A percentile compares a stretch with the other conserved stretches of the same genome.
phyloP scores from a whole-genome alignment of 2,888 invertebrate species.

The Dryobotodes eremita region DNA sequence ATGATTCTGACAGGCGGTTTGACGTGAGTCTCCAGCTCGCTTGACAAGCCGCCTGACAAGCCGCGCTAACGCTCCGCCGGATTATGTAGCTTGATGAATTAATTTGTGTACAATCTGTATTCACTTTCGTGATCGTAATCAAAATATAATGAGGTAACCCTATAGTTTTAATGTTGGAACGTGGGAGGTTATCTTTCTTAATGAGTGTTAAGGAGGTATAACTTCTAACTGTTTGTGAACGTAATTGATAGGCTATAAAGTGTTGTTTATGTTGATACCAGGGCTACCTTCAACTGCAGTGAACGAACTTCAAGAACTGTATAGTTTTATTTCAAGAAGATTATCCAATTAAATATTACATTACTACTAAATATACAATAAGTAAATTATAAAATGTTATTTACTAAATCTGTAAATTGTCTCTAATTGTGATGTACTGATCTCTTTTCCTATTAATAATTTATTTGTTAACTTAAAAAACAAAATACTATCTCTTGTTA shows the following conservation, averaged over 20 bases:
- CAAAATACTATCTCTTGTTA: too few species aligned
- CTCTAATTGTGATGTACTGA: too few species aligned
- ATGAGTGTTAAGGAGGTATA: slow-evolving; percentile 54
- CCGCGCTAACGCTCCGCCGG: slow-evolving; percentile 80
- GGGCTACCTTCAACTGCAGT: too few species aligned
- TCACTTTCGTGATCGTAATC: slow-evolving; percentile 75
- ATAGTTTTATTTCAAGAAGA: too few species aligned
- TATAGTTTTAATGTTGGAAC: slow-evolving; percentile 54
- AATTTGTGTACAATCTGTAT: slow-evolving; percentile 80
- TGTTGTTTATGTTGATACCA: slow-evolving; percentile 34
- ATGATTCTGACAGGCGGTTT: slow-evolving; percentile 86
- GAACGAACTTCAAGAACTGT: too few species aligned
- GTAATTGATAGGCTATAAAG: slow-evolving; percentile 48
- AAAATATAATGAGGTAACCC: slow-evolving; percentile 76
- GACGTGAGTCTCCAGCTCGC: slow-evolving; percentile 75
- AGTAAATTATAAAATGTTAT: too few species aligned
- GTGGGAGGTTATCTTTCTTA: slow-evolving; percentile 59
- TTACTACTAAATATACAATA: too few species aligned
- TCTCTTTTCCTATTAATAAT: too few species aligned
- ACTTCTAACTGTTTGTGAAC: slow-evolving; percentile 49
- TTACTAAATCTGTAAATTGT: too few species aligned
- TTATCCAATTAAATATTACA: too few species aligned
- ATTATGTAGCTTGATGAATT: slow-evolving; percentile 88
- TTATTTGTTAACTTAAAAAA: too few species aligned
- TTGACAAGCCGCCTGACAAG: slow-evolving; percentile 82